A percentile compares a stretch with the other conserved stretches of the same genome.
phyloP scores from a whole-genome alignment of 2,888 invertebrate species.

The Rugalucina vietnamica region DNA sequence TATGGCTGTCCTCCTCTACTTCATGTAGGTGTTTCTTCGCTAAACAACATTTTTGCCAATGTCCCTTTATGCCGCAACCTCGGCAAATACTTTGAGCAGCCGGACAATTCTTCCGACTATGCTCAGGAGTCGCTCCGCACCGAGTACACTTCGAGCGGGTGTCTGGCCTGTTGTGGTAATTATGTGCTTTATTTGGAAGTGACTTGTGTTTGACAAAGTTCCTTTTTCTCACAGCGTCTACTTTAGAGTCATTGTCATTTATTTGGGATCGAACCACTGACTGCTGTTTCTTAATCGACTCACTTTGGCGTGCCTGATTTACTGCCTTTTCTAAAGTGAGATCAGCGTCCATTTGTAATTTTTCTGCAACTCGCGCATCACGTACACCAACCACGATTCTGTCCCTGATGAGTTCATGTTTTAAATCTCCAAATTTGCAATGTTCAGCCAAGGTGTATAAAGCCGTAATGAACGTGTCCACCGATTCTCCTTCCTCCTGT shows the following conservation, averaged over 20 bases:
- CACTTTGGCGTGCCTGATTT: slow-evolving; percentile 19
- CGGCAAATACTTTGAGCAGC: slow-evolving; percentile 15
- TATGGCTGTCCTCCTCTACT: not conserved
- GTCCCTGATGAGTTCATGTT: slow-evolving; percentile 53
- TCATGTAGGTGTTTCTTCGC: not conserved
- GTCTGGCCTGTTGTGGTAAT: too few species aligned
- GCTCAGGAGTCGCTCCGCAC: too few species aligned
- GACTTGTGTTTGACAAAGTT: too few species aligned
- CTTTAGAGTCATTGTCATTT: not conserved
- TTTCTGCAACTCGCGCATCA: slow-evolving; percentile 47
- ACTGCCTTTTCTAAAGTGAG: slow-evolving; percentile 37
- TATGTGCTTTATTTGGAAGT: too few species aligned
- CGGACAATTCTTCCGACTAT: slow-evolving; percentile 13
- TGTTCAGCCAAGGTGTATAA: slow-evolving; percentile 43
- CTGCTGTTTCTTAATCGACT: slow-evolving; percentile 22
- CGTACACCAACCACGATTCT: slow-evolving; percentile 54
- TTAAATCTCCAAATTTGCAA: slow-evolving; percentile 42
- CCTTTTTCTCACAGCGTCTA: not conserved
- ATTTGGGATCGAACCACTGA: not conserved
- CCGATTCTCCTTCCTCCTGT: slow-evolving; percentile 29
- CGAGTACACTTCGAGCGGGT: too few species aligned
- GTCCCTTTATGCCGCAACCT: slow-evolving; percentile 7
- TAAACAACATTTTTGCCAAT: not conserved
- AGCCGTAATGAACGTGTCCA: slow-evolving; percentile 45
- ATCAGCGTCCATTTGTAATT: slow-evolving; percentile 45